Evolutionary conservation across 1,140 invertebrate genomes (phyloP), one percentile per base, ranked within the genome.

Genomic region (Lordiphosa mommai): DNA sequence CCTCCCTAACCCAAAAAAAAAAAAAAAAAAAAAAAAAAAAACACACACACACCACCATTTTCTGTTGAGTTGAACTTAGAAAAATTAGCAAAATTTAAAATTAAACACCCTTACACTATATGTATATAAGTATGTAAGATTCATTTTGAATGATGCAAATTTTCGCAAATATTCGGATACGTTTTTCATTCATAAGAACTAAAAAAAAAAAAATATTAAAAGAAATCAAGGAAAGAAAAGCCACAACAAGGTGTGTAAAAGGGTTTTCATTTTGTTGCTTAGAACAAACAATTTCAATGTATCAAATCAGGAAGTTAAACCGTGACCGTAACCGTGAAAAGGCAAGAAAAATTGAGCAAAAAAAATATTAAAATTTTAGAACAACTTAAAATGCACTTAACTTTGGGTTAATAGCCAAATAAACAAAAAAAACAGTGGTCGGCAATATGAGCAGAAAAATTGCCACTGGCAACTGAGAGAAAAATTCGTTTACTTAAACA

Each of bases 71-170:
- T 64, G 37, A 40, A 70, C 58, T 74, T 85, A 84, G 80, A 58
- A 84, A 86, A 85, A 84, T 85, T 85, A 84, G 79, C 79, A 84
- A 85, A 85, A 85, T 86, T 86, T 59, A 80, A 82, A 84, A 84
- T 80, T 80, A 44, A 57, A 67, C 16, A 65, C 37, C 36, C 58
- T 46, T 17, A 66, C 53, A 58, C 47, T 4, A 23, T 56, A 40
- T 68, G 64, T 68, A 68, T 68, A 68, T 68, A 68, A 68, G 63
- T 68, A 68, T 68, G 64, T 67, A 68, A 56, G 63, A 68, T 68
- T 68, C 52, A 68, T 59, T 46, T 33, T 40, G 34, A 16, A 38
- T 9, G 43, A 27, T 32, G 20, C 23, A 17, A 4, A 20, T 0
- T 48, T 33, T 43, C 14, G 14, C 27, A 30, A 47, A 47, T 46